Conservation (phyloP, 2,888 invertebrate species). For the Ormia ochracea region DNA sequence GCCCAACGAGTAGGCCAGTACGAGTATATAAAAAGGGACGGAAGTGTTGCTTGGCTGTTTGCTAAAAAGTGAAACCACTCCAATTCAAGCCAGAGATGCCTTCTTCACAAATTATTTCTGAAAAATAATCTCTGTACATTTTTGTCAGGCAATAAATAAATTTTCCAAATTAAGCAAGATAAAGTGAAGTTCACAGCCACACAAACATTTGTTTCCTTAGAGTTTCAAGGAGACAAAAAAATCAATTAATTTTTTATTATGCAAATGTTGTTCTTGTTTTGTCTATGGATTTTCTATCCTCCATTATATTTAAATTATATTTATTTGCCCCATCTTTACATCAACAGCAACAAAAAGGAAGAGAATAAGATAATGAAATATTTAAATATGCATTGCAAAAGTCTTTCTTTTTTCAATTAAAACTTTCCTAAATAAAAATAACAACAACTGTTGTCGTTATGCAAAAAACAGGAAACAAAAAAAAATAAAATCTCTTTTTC, state of each 20-base stretch:
- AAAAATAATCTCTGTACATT: background rate
- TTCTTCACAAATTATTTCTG: background rate
- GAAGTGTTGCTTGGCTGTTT: background rate
- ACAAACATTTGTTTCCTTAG: background rate
- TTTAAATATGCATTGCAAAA: background rate
- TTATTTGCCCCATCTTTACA: background rate
- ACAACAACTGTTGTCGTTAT: background rate
- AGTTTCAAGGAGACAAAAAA: background rate
- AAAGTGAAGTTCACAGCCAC: background rate
- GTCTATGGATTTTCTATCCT: background rate
- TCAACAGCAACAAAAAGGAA: background rate
- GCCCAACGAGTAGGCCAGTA: background rate
- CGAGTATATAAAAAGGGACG: background rate
- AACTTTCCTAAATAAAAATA: constrained; percentile 1
- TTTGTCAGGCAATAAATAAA: constrained; percentile 40
- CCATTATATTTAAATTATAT: constrained; percentile 22
- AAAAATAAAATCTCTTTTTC: no score
- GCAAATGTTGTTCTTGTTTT: background rate
- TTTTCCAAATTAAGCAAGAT: constrained; percentile 19
- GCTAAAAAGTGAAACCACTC: constrained; percentile 3
- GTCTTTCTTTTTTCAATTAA: constrained; percentile 8
- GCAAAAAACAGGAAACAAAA: background rate
- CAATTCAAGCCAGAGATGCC: background rate
- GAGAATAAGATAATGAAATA: no score
- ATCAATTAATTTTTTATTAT: constrained; percentile 13